phyloP scores from a whole-genome alignment of 2,113 vertebrate species.

The Lepus timidus region DNA sequence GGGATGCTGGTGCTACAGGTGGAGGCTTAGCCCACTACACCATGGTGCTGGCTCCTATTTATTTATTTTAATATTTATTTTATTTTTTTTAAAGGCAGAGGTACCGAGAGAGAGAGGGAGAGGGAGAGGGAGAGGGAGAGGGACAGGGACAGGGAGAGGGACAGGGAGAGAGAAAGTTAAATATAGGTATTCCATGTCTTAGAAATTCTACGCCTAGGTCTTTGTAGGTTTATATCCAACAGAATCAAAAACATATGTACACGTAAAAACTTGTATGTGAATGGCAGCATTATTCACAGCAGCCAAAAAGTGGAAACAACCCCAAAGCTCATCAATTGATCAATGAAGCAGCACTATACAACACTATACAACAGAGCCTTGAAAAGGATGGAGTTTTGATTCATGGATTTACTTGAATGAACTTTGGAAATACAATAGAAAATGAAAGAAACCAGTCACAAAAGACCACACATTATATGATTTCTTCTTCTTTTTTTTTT shows the following conservation, averaged over 20 bases:
- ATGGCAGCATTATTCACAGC: neutral
- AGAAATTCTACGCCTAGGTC: neutral
- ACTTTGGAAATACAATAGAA: neutral
- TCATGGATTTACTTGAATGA: neutral
- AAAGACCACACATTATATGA: neutral
- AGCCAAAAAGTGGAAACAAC: neutral
- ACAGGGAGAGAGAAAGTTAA: neutral
- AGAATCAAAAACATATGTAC: neutral
- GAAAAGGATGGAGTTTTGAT: neutral
- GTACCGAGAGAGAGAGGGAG: too few species aligned
- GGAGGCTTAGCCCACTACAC: too few species aligned
- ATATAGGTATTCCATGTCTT: neutral
- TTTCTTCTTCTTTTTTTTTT: too few species aligned
- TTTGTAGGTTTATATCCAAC: neutral
- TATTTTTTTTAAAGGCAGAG: too few species aligned
- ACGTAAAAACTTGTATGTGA: neutral
- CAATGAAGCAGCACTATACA: neutral
- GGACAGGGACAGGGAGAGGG: too few species aligned
- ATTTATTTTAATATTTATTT: too few species aligned
- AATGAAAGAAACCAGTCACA: neutral
- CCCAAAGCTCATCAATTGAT: neutral
- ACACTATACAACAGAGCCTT: neutral
- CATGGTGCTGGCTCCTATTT: too few species aligned
- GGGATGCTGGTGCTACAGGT: too few species aligned
- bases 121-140: too few species aligned